A percentile compares a stretch with the other conserved stretches of the same genome.
phyloP scores from a whole-genome alignment of 35 echinoderm and acorn worm species.

The Heliocidaris erythrogramma region DNA sequence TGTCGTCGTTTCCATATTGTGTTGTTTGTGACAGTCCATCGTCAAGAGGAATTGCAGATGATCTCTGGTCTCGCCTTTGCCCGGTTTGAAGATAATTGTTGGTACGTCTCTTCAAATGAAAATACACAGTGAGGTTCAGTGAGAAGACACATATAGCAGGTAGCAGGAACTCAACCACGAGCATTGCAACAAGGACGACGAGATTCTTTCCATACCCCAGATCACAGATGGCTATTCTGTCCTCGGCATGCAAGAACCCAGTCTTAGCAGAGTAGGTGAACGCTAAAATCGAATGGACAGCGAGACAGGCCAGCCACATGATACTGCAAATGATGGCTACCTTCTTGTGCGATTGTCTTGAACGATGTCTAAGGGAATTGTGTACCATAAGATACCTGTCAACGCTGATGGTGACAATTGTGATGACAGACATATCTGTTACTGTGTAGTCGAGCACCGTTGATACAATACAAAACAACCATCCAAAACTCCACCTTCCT shows the following conservation, averaged over 20 bases:
- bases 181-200: neutral
- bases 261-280: neutral
- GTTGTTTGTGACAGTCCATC: neutral
- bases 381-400: neutral
- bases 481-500: neutral
- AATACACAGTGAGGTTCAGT: neutral
- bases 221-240: neutral
- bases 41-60: neutral
- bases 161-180: neutral
- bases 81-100: neutral
- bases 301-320: neutral
- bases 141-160: neutral
- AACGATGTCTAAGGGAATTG: neutral
- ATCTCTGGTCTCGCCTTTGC: neutral
- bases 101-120: neutral
- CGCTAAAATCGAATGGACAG: neutral
- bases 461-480: neutral
- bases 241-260: neutral
- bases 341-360: neutral
- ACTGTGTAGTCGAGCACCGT: neutral
- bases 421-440: slow-evolving; percentile 23
- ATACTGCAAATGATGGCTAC: neutral
- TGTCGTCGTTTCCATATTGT: neutral
- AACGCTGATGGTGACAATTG: neutral
- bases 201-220: neutral